Base-by-base conservation (phyloP, 1,140 invertebrate genomes). In the Amphibalanus amphitrite region DNA sequence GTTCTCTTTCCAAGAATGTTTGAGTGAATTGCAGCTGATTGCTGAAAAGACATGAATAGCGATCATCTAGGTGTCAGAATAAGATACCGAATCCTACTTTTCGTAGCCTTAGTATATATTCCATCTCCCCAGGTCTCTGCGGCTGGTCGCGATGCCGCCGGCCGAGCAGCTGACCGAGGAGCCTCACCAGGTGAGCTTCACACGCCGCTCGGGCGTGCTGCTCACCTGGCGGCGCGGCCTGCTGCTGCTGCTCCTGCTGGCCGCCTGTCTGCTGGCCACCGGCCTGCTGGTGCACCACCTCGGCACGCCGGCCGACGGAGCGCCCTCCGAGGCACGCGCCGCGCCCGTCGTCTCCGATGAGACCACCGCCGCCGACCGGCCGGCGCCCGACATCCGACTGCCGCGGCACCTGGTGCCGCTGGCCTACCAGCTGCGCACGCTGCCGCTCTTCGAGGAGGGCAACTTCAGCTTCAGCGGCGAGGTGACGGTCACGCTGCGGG, bases 371-470 rank as follows among this genome's bases (percentile, higher is more conserved):
- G 0, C n/a, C 65, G 8, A 1, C 10, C 10, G 1, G 10, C 20
- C 4, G 1, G 0, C 20, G 10, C 40, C 17, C 20, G 68, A 68
- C 8, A 71, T 73, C 13, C 69, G 69, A 28, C 29, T 91, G 72
- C 88, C 89, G 0, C 83, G 77, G 65, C 83, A 84, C 65, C 80
- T 91, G 0, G 78, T 83, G 26, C 89, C 89, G 0, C 78, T 87
- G 28, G 84, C 83, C 4, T 91, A 92, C 76, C 83, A 86, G 70
- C 77, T 91, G 1, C 83, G 84, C 74, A 76, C 91, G 47, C 84
- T 86, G 30, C 90, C 90, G 0, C 88, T 87, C 74, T 84, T 91
- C 70, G 65, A 67, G 65, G 82, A 86, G 25, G 76, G 82, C 20
- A 83, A 85, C 72, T 86, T 86, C 74, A 82, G 80, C 30, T 88